Evolutionary conservation across 2,888 invertebrate species (phyloP).

Genomic region (Venusia cambrica): DNA sequence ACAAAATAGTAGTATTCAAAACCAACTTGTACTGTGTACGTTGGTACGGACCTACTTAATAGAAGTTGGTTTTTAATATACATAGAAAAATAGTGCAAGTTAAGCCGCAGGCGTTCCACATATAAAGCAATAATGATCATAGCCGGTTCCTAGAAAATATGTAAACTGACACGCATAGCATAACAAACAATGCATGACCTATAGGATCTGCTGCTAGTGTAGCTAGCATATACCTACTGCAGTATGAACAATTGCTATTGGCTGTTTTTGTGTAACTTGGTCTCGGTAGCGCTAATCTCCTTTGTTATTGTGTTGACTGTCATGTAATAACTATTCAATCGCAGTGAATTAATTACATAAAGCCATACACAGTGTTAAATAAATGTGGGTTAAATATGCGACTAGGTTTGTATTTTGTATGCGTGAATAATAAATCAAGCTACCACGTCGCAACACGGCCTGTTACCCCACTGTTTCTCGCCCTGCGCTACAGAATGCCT

Average conservation of each 20-base stretch:
- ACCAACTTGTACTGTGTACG: no score
- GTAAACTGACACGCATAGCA: constrained; percentile 15
- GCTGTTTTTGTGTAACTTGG: constrained; percentile 8
- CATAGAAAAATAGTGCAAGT: no score
- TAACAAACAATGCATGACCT: constrained; percentile 17
- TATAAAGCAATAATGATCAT: not conserved
- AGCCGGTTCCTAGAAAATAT: constrained; percentile 13
- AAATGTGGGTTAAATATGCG: constrained; percentile 11
- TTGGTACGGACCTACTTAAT: no score
- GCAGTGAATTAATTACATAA: constrained; percentile 9
- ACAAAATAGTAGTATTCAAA: no score
- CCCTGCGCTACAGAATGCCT: constrained; percentile 10
- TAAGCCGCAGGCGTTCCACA: not conserved
- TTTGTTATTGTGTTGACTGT: constrained; percentile 19
- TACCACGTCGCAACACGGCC: constrained; percentile 13
- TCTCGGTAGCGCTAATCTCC: constrained; percentile 13
- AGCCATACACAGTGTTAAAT: constrained; percentile 7
- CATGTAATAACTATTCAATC: constrained; percentile 20
- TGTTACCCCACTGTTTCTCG: constrained; percentile 28
- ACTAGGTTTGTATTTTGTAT: constrained; percentile 10
- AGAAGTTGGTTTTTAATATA: no score
- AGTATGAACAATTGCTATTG: no score
- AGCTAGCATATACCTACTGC: no score
- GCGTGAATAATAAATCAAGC: constrained; percentile 17
- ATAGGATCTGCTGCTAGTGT: constrained; percentile 1